Conservation (phyloP, 2,888 invertebrate genomes). For the Hoplodrina blanda region DNA sequence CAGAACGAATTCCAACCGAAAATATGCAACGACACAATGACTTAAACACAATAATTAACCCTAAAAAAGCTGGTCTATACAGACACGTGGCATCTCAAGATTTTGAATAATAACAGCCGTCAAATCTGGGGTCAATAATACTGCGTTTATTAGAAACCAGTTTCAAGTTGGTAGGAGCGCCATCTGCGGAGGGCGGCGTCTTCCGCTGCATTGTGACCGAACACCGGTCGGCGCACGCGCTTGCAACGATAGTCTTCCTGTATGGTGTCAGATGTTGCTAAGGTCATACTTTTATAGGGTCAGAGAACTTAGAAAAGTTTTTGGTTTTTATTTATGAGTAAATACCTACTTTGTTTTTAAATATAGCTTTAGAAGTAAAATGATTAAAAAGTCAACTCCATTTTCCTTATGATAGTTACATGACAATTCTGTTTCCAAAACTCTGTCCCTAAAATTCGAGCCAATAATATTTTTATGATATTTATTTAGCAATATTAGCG, state of each 20-base stretch:
- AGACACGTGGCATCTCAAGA: slow-evolving; percentile 73
- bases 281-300: slow-evolving; percentile 61
- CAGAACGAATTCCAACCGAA: neutral
- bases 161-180: slow-evolving; percentile 79
- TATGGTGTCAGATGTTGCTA: slow-evolving; percentile 61
- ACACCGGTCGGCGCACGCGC: slow-evolving; percentile 86
- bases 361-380: neutral
- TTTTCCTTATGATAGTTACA: neutral
- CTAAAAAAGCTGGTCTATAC: slow-evolving; percentile 45
- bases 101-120: slow-evolving; percentile 65
- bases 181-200: slow-evolving; percentile 87
- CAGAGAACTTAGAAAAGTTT: slow-evolving; percentile 53
- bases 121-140: slow-evolving; percentile 83
- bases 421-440: neutral
- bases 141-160: slow-evolving; percentile 76
- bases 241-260: slow-evolving; percentile 70
- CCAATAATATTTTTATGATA: slow-evolving; percentile 57
- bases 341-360: neutral
- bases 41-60: slow-evolving; percentile 43
- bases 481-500: slow-evolving; percentile 67
- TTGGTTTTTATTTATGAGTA: neutral
- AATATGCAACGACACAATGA: slow-evolving; percentile 29
- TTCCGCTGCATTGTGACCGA: slow-evolving; percentile 87
- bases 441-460: slow-evolving; percentile 13
- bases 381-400: neutral